A percentile compares a stretch with the other conserved stretches of the same genome.
Evolutionary conservation across 2,113 vertebrate genomes (phyloP).

Genomic region (Stomatorhinus ivindoensis): DNA sequence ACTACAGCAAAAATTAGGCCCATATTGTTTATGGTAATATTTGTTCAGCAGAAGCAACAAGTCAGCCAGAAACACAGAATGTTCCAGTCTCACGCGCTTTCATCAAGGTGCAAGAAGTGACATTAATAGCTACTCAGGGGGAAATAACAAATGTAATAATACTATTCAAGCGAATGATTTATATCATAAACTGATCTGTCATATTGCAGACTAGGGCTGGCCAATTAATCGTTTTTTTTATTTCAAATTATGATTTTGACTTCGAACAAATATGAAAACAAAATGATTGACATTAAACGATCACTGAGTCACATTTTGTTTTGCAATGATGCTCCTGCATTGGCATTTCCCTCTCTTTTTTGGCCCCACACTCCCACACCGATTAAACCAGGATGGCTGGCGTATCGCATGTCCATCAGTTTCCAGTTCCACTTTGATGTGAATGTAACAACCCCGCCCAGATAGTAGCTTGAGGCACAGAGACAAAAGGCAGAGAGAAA

Average conservation of each 20-base stretch:
- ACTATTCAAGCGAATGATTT: slow-evolving; percentile 32
- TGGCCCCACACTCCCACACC: not conserved
- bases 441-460: not conserved
- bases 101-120: not conserved
- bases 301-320: not conserved
- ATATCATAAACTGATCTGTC: slow-evolving; percentile 32
- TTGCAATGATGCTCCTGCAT: not conserved
- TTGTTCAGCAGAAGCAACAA: not conserved
- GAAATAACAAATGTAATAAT: slow-evolving; percentile 21
- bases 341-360: not conserved
- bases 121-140: not conserved
- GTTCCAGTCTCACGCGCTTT: not conserved
- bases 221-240: not conserved
- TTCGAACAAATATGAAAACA: not conserved
- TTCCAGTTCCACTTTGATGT: not conserved
- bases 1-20: slow-evolving; percentile 38
- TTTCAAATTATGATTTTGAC: not conserved
- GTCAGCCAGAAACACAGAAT: not conserved
- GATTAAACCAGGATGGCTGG: not conserved
- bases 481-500: not conserved
- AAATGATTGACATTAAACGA: not conserved
- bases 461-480: not conserved
- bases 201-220: slow-evolving; percentile 22
- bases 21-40: slow-evolving; percentile 24
- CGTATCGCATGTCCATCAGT: not conserved